Base-by-base conservation (phyloP, 1,140 invertebrate species). In the Archivesica marissinica region DNA sequence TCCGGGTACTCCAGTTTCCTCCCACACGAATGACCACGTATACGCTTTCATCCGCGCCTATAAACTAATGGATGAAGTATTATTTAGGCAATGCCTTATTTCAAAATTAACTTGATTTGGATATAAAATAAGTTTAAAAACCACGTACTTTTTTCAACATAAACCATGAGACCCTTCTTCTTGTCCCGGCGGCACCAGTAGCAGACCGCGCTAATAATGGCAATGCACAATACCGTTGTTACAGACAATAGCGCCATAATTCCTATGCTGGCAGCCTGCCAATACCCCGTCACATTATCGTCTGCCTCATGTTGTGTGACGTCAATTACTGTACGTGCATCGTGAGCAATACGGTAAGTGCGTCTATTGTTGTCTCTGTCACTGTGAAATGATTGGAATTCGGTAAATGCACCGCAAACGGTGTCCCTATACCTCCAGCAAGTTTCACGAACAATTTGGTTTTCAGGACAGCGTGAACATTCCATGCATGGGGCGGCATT, bases 401-500 rank as follows among this genome's bases (percentile, higher is more conserved):
- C 78, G 2, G 66, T 70, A 25, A 81, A 81, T 0, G 64, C 28
- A 20, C 78, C 78, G 25, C 78, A 81, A 2, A 64, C 56, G 17
- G 78, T 81, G 78, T 81, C 78, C 15, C 78, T 44, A 9, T 50
- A n/a, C 25, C 41, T 11, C 56, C 44, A 41, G 39, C 78, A 81
- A 1, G 78, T 81, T 33, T 81, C 78, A 30, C 66, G 61, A 1
- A 81, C 78, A 15, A 81, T 70, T 41, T 81, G 41, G 47, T 81
- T 81, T 1, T 68, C 78, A 15, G 78, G 78, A 44, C 78, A 81
- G 2, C 38, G 47, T 1, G 78, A 68, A 54, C 78, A 81, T 2
- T 56, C 35, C 17, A 11, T 33, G n/a, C 78, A 81, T 13, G 41
- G 25, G 25, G 3, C 66, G 28, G 25, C 64, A 0, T 28, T 50